phyloP scores from a whole-genome alignment of 1,140 invertebrate species.

The Procambarus clarkii region DNA sequence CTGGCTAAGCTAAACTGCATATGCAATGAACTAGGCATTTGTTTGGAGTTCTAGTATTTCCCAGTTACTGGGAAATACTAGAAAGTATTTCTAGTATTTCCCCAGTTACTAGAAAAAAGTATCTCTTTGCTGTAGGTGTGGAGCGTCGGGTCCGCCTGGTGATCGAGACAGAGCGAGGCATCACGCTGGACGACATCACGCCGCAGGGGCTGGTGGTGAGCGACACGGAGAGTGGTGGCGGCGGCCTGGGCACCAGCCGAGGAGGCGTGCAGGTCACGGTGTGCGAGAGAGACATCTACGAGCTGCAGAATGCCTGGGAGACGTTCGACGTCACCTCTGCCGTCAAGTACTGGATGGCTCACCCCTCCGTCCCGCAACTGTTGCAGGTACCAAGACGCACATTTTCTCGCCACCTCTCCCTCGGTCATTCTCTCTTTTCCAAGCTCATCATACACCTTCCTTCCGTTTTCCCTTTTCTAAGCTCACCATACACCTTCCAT shows the following conservation, averaged over 20 bases:
- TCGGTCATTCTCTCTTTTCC: background rate
- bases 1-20: too few species aligned
- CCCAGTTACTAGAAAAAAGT: too few species aligned
- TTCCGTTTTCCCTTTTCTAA: background rate
- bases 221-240: background rate
- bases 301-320: slow-evolving; percentile 55
- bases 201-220: background rate
- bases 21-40: too few species aligned
- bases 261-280: slow-evolving; percentile 31
- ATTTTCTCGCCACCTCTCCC: background rate
- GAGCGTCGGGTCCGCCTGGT: slow-evolving; percentile 58
- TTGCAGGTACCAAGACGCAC: slow-evolving; percentile 23
- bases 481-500: background rate
- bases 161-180: background rate
- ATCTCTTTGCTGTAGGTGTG: slow-evolving; percentile 25
- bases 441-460: background rate
- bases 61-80: too few species aligned
- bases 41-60: too few species aligned
- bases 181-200: background rate
- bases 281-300: slow-evolving; percentile 45
- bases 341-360: slow-evolving; percentile 38
- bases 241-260: background rate
- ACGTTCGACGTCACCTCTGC: slow-evolving; percentile 58
- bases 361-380: slow-evolving; percentile 25
- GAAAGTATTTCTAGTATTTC: too few species aligned